Evolutionary conservation across 2,797 vertebrate genomes (phyloP).

Genomic region (Sebastes oblongus): DNA sequence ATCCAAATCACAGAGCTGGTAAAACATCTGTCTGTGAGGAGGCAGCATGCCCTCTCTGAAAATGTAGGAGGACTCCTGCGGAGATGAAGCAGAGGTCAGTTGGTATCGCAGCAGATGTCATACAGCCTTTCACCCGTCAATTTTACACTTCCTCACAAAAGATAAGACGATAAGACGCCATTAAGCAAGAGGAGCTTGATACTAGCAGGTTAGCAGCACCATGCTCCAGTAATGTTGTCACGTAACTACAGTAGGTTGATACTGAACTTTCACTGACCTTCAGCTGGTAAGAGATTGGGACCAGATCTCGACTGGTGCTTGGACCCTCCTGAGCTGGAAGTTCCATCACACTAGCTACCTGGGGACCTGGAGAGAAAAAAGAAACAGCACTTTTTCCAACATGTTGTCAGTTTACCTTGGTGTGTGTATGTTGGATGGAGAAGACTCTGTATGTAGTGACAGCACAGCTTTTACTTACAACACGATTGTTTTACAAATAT

Average conservation of each 20-base stretch:
- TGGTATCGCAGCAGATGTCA: neutral
- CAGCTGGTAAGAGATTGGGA: constrained; percentile 85
- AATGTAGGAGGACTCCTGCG: constrained; percentile 90
- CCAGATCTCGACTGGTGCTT: constrained; percentile 65
- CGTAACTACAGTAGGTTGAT: neutral
- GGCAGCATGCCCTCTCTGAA: constrained; percentile 93
- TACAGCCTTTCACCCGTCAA: neutral
- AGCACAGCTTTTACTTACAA: neutral
- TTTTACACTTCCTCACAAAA: neutral
- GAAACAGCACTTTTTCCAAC: neutral
- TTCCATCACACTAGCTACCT: constrained; percentile 86
- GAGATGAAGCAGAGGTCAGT: neutral
- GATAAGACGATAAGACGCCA: neutral
- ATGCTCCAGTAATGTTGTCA: neutral
- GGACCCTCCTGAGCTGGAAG: constrained; percentile 83
- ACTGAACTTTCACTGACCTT: constrained; percentile 81
- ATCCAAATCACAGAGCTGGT: constrained; percentile 95
- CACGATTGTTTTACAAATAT: neutral
- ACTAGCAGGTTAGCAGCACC: neutral
- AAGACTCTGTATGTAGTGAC: neutral
- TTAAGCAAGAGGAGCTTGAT: neutral
- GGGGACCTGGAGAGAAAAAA: constrained; percentile 78
- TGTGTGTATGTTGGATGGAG: neutral
- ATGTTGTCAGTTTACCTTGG: neutral
- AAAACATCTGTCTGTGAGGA: constrained; percentile 98